Base-by-base conservation (phyloP, 2,888 invertebrate species). In the Charanyca ferruginea region DNA sequence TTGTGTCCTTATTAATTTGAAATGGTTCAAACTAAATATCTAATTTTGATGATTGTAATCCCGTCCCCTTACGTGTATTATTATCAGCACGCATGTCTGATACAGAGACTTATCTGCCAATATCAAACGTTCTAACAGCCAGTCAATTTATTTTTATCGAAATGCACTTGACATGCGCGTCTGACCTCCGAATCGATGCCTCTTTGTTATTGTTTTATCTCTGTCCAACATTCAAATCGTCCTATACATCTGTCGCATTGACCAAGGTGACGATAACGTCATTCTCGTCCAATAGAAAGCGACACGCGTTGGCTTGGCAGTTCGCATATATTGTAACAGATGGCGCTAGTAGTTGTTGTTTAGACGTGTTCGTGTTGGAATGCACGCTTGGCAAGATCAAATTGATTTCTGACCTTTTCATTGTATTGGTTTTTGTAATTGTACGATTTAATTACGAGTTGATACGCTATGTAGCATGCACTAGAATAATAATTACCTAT, bases 101-200 rank as follows among this genome's bases (percentile, higher is more conserved):
- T 44, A 16, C 55, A 25, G 8, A 35, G 3, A 42, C 20, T 44
- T 65, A 73, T 68, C 65, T 67, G 13, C 59, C 32, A 63, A 60
- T 62, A 63, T 52, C n/a, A 66, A 75, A 49, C 53, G 53, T 45
- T 35, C 62, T 42, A 73, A 45, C 68, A 65, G 22, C 58, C 65
- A 73, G 55, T 77, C 81, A 82, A 85, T 89, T 88, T 89, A 87
- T 89, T 87, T 88, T 89, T 89, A 90, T 88, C 88, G 77, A 83
- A 86, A 83, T 89, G 87, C 87, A 91, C 87, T 92, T 93, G 94
- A 90, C 94, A 94, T 95, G 95, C 94, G 92, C 91, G 86, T 85
- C 81, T 91, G 91, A 91, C 91, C 92, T 91, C 90, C 87, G 89
- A 95, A 95, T 95, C 95, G 94, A 95, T 95, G 93, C 86, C 80